phyloP scores from a whole-genome alignment of 2,113 vertebrate species.

The Pterocles gutturalis region DNA sequence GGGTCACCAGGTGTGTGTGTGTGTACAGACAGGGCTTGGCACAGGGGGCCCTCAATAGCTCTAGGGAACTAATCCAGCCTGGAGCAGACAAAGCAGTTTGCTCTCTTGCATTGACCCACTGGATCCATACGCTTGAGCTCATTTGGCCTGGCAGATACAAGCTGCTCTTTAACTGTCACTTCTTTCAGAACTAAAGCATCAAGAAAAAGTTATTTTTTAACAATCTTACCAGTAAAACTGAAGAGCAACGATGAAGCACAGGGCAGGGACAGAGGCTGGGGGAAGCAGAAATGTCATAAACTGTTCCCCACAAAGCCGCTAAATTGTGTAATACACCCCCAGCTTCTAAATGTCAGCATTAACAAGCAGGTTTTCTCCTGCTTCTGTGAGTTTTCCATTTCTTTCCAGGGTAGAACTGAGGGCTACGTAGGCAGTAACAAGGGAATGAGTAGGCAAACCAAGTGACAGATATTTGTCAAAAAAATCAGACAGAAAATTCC shows the following conservation, averaged over 20 bases:
- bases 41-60: fast-evolving
- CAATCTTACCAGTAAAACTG: neutral
- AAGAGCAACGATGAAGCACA: neutral
- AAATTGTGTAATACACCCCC: neutral
- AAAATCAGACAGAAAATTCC: conserved; percentile 23
- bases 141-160: neutral
- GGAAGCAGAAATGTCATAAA: neutral
- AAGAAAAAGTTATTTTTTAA: neutral
- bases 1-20: neutral
- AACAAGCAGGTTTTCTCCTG: neutral
- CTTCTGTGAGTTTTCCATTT: neutral
- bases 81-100: neutral
- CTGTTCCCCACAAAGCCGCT: neutral
- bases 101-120: neutral
- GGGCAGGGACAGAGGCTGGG: neutral
- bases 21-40: neutral
- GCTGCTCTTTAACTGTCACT: neutral
- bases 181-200: neutral
- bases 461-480: conserved; percentile 51
- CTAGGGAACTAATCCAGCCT: neutral
- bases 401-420: conserved; percentile 9
- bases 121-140: neutral
- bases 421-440: conserved; percentile 3
- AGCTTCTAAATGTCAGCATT: conserved; percentile 37
- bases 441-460: conserved; percentile 47